A percentile compares a stretch with the other conserved stretches of the same genome.
Evolutionary conservation across 2,888 invertebrate species (phyloP).

Genomic region (Dryomyza anilis): DNA sequence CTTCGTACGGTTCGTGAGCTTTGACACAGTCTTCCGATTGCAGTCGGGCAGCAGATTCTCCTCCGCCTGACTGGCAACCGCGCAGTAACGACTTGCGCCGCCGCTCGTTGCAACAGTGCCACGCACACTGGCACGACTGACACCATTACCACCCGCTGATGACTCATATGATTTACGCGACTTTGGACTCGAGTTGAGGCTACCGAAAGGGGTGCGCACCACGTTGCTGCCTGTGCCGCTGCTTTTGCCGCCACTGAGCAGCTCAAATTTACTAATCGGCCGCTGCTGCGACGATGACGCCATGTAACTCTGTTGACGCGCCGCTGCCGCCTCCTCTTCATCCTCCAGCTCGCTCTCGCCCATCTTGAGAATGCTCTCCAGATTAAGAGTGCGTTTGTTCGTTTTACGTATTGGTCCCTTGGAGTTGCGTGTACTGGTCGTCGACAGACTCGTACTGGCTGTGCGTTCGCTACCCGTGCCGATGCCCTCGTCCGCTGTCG

Average conservation of each 20-base stretch:
- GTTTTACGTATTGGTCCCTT: constrained; percentile 46
- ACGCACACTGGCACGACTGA: constrained; percentile 25
- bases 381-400: constrained; percentile 54
- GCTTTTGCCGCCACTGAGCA: constrained; percentile 41
- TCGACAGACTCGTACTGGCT: constrained; percentile 34
- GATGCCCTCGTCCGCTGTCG: constrained; percentile 35
- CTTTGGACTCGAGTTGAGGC: constrained; percentile 45
- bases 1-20: constrained; percentile 57
- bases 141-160: constrained; percentile 29
- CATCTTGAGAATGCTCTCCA: constrained; percentile 58
- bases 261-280: constrained; percentile 48
- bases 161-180: constrained; percentile 47
- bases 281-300: constrained; percentile 24
- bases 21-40: constrained; percentile 54
- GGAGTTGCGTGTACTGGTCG: not conserved
- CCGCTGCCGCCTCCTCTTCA: constrained; percentile 47
- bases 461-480: constrained; percentile 37
- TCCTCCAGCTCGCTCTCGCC: constrained; percentile 62
- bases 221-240: constrained; percentile 28
- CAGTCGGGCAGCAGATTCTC: constrained; percentile 39
- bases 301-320: constrained; percentile 31
- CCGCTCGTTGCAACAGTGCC: constrained; percentile 10
- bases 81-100: not conserved
- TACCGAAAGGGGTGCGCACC: constrained; percentile 38
- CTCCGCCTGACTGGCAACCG: constrained; percentile 29